Base-by-base conservation (phyloP, 2,888 invertebrate species). In the Gryllus longicercus region DNA sequence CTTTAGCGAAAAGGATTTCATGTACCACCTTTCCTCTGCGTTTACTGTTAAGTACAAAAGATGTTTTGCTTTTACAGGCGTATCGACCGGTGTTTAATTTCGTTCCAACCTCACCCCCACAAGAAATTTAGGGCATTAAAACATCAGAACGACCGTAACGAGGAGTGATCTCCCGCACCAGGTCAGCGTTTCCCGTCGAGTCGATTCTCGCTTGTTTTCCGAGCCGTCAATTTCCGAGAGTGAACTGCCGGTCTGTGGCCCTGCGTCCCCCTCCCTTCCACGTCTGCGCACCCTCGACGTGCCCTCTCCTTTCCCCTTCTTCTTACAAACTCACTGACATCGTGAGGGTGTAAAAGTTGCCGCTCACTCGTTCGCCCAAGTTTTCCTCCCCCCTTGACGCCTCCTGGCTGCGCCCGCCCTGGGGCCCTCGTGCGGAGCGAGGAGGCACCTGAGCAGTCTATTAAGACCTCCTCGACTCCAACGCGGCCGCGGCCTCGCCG, bases 211-310 rank as follows among this genome's bases (percentile, higher is more conserved):
- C 63, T 63, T 63, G n/a, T 63, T 63, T 63, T 63, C 63, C 63
- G n/a, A 63, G 63, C 63, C 63, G 63, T 63, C 63, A 63, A 63
- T 63, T 63, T 63, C n/a, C 63, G 63, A 63, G 63, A n/a, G n/a
- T 63, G 63, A 63, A n/a, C n/a, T 14, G 63, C n/a, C 16, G 63
- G 63, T 14, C 16, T 63, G 63, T 16, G 14, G 63, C 16, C 16
- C 16, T 63, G 63, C 16, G 16, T 14, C 5, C 4, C n/a, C 11
- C 1, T 3, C n/a, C 63, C 16, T 18, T 63, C 14, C 16, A 63
- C 63, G 63, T 4, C 16, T 63, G n/a, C 63, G 63, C 16, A 12
- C 63, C n/a, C 18, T 14, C 63, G 14, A 11, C 63, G 63, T 63
- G 16, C 16, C 63, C n/a, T 63, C 63, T 63, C 63, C n/a, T 63